These are phyloP conservation scores for Ceyx cyanopectus DNA, from an alignment of 2,113 vertebrate genomes.

Conservation along the genomic window DNA sequence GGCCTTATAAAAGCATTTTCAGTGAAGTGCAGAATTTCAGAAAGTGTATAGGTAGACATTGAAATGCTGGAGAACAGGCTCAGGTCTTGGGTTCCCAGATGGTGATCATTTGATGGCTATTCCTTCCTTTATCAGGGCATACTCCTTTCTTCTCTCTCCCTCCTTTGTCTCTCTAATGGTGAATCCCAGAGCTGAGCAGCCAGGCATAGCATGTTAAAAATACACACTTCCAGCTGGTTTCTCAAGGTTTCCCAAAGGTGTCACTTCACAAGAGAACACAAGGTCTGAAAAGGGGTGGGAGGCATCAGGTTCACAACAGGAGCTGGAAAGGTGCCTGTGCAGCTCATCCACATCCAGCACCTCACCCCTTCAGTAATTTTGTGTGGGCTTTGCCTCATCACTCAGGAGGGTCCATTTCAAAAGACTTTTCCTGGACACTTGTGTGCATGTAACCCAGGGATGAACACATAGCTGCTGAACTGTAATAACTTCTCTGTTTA, in stretches of 20 bases:
- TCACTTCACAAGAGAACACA: background rate
- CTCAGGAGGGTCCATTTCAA: background rate
- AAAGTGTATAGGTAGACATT: background rate
- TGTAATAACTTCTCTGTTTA: background rate
- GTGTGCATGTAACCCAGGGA: background rate
- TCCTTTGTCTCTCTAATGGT: background rate
- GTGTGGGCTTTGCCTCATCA: background rate
- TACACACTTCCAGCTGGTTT: background rate
- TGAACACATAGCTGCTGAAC: background rate
- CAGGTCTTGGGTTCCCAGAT: background rate
- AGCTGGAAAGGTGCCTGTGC: background rate
- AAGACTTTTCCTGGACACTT: background rate
- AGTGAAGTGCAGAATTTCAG: background rate
- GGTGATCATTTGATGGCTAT: background rate
- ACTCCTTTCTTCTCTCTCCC: accelerated
- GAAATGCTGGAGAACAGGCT: background rate
- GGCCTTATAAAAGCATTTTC: background rate
- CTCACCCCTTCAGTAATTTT: background rate
- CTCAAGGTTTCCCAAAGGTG: background rate
- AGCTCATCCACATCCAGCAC: accelerated
- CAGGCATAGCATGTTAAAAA: background rate
- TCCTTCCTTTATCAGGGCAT: background rate
- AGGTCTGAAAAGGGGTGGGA: background rate
- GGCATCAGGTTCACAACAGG: background rate
- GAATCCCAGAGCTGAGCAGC: background rate